Conservation (phyloP, 2,888 invertebrate species). For the Cenopis cana region DNA sequence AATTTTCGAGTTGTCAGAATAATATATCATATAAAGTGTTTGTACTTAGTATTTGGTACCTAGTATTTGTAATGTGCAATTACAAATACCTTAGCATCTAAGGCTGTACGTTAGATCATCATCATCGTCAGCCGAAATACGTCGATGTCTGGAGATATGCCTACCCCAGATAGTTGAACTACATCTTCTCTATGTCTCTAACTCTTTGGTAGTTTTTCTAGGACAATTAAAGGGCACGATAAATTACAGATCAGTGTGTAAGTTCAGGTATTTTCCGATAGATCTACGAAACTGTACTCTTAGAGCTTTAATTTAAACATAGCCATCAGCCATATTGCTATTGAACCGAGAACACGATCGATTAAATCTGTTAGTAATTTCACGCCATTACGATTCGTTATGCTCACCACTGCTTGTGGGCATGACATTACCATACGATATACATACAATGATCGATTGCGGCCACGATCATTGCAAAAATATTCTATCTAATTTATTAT, state of each 20-base stretch:
- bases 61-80: too few relatives aligned
- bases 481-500: constrained; percentile 22
- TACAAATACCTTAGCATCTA: too few relatives aligned
- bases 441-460: constrained; percentile 50
- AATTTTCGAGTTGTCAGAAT: too few relatives aligned
- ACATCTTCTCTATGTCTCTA: too few relatives aligned
- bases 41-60: too few relatives aligned
- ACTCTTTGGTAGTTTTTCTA: neutral
- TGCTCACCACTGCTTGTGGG: constrained; percentile 47
- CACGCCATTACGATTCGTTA: constrained; percentile 30
- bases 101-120: too few relatives aligned
- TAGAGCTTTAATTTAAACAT: neutral
- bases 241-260: too few relatives aligned
- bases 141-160: too few relatives aligned
- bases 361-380: constrained; percentile 25
- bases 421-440: constrained; percentile 51
- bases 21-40: too few relatives aligned
- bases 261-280: neutral
- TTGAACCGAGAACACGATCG: neutral
- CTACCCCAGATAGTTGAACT: too few relatives aligned
- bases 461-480: constrained; percentile 46
- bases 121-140: too few relatives aligned
- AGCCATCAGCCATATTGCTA: neutral
- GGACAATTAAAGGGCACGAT: too few relatives aligned
- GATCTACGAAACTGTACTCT: neutral